A percentile compares a stretch with the other conserved stretches of the same genome.
These are phyloP conservation scores for Capitulum mitella DNA, from an alignment of 2,888 invertebrate species.

Conservation along the genomic window DNA sequence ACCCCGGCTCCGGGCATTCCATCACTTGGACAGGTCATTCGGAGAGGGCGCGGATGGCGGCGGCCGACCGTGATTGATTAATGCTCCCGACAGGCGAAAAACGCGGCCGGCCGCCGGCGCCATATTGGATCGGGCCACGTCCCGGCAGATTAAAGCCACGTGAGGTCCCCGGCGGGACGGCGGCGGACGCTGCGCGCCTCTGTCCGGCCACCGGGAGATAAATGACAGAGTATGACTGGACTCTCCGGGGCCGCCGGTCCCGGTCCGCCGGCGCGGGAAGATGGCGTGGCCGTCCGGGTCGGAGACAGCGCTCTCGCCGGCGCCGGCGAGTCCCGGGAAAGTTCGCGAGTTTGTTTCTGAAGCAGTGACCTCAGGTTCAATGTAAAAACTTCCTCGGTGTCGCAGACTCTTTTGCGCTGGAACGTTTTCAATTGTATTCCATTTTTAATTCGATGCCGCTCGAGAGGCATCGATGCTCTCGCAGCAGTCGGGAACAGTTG, in stretches of 20 bases:
- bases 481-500: no score
- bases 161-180: not conserved
- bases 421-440: no score
- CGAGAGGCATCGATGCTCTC: no score
- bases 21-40: conserved; percentile 15
- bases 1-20: not conserved
- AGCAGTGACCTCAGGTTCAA: no score
- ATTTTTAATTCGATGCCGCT: no score
- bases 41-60: not conserved
- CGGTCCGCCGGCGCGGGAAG: not conserved
- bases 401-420: no score
- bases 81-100: conserved; percentile 20
- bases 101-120: not conserved
- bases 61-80: conserved; percentile 7
- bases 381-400: no score
- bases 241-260: not conserved
- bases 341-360: no score
- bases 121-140: not conserved
- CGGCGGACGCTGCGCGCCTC: not conserved
- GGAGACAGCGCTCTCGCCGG: no score
- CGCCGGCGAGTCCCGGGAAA: no score
- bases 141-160: conserved; percentile 14
- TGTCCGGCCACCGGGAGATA: not conserved
- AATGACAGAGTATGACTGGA: conserved; percentile 8
- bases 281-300: not conserved